Conservation (phyloP, 92 coral and sea anemone species). For the Umimayanthus chanpuru region DNA sequence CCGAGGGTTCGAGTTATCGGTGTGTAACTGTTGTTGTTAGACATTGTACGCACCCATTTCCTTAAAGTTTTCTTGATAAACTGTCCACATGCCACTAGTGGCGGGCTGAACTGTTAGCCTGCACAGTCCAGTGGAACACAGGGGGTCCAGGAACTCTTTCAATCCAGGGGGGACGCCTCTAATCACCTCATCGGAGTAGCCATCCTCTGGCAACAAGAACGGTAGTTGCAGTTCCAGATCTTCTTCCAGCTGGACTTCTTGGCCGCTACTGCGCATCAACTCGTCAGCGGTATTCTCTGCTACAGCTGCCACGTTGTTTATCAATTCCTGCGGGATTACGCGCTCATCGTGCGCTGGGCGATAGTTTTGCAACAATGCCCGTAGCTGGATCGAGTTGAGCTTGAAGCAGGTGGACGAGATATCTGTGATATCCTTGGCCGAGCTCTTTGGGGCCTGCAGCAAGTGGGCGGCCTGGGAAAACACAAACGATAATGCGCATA, state of each 20-base stretch:
- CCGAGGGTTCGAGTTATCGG: too few species aligned
- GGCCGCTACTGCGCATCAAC: conserved; percentile 89
- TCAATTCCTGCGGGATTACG: conserved; percentile 63
- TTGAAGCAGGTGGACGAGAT: conserved; percentile 93
- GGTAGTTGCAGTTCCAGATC: conserved; percentile 94
- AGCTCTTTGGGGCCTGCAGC: conserved; percentile 91
- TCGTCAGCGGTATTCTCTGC: conserved; percentile 98
- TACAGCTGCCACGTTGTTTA: conserved; percentile 77
- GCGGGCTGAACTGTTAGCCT: conserved; percentile 81
- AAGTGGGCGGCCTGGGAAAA: conserved; percentile 85
- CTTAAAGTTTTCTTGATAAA: conserved; percentile 64
- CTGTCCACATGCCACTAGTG: conserved; percentile 94
- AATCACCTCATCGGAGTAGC: conserved; percentile 93
- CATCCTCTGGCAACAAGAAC: conserved; percentile 93
- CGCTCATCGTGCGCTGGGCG: conserved; percentile 90
- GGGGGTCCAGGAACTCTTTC: conserved; percentile 89
- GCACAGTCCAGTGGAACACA: conserved; percentile 88
- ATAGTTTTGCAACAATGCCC: conserved; percentile 86
- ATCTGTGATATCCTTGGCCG: conserved; percentile 74
- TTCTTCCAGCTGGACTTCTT: conserved; percentile 88
- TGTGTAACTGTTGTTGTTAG: too few species aligned
- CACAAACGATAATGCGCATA: neutral
- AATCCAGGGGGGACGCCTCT: conserved; percentile 97
- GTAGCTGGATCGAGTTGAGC: conserved; percentile 87
- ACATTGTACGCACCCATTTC: conserved; percentile 57